Conservation (phyloP, 1,140 invertebrate genomes). For the Penaeus vannamei region DNA sequence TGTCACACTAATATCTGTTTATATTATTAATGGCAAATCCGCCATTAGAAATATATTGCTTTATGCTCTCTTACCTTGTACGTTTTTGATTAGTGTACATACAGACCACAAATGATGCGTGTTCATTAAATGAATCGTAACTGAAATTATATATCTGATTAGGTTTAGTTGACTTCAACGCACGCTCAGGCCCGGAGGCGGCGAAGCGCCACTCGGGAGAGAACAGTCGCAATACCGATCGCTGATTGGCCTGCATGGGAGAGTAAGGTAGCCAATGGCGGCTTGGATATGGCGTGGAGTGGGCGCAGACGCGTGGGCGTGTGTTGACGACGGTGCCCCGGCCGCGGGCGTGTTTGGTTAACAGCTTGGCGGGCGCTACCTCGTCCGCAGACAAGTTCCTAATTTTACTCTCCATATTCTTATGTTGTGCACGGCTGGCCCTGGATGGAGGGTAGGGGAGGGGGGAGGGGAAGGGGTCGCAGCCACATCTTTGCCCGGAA, state of each 20-base stretch:
- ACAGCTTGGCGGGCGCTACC: conserved; percentile 51
- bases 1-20: conserved; percentile 56
- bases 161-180: conserved; percentile 46
- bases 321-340: neutral
- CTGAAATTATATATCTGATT: conserved; percentile 48
- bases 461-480: too few species aligned
- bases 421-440: conserved; percentile 24
- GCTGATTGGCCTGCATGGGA: too few species aligned
- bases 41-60: conserved; percentile 52
- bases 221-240: too few species aligned
- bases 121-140: conserved; percentile 56
- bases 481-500: too few species aligned
- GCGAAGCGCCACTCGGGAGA: too few species aligned
- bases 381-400: conserved; percentile 58
- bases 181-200: neutral
- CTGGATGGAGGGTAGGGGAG: conserved; percentile 18
- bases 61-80: conserved; percentile 61
- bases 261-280: too few species aligned
- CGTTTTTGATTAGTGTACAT: conserved; percentile 58
- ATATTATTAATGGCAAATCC: conserved; percentile 48
- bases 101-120: conserved; percentile 50
- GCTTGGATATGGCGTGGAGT: too few species aligned
- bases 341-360: conserved; percentile 30
- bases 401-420: conserved; percentile 53
- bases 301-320: too few species aligned